A percentile compares a stretch with the other conserved stretches of the same genome.
These are phyloP conservation scores for Heliocidaris erythrogramma DNA, from an alignment of 35 echinoderm and acorn worm species.

Conservation along the genomic window DNA sequence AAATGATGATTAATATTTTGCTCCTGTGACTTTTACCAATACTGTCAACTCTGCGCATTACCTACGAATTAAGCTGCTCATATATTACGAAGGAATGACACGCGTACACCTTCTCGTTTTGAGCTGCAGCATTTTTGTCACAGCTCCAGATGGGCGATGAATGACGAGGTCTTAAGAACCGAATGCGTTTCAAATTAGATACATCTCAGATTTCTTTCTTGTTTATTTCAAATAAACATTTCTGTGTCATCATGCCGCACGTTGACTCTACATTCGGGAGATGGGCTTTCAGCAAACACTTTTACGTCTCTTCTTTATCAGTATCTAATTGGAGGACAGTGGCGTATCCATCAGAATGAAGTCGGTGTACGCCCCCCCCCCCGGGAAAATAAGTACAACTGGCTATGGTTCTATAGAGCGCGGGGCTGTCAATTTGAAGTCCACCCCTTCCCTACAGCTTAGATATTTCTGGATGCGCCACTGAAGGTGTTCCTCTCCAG, in stretches of 20 bases:
- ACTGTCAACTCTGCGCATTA: too few relatives aligned
- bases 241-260: background rate
- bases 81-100: too few relatives aligned
- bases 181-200: background rate
- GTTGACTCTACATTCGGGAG: too few relatives aligned
- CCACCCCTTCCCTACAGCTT: too few relatives aligned
- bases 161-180: background rate
- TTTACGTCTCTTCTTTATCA: background rate
- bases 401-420: too few relatives aligned
- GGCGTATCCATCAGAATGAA: background rate
- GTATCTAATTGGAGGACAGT: background rate
- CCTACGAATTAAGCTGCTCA: too few relatives aligned
- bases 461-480: too few relatives aligned
- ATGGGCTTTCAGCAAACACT: background rate
- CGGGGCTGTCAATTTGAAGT: too few relatives aligned
- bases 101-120: background rate
- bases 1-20: too few relatives aligned
- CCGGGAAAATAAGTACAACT: background rate
- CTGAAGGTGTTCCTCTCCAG: too few relatives aligned
- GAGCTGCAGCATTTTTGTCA: background rate
- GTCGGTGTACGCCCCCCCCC: background rate
- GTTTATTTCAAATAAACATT: slow-evolving; percentile 5
- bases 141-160: background rate
- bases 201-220: background rate
- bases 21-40: too few relatives aligned